phyloP scores from a whole-genome alignment of 2,888 invertebrate species.

The Agrotis segetum region DNA sequence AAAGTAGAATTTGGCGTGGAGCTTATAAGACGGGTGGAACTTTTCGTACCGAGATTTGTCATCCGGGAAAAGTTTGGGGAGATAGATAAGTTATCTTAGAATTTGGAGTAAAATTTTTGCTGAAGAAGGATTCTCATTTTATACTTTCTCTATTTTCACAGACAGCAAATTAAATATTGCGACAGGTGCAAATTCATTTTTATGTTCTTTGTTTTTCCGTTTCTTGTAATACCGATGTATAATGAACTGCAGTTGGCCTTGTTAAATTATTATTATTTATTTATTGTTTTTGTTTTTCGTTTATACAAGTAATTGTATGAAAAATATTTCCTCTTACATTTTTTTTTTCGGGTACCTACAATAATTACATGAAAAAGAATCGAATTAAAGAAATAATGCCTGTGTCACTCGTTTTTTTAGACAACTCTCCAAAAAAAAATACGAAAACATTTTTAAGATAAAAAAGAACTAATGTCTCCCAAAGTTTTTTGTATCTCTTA shows the following conservation, averaged over 20 bases:
- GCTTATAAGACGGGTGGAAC: not conserved
- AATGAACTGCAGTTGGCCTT: not conserved
- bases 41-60: not conserved
- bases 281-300: too few species aligned
- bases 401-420: too few species aligned
- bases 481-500: too few species aligned
- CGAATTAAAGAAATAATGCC: too few species aligned
- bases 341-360: too few species aligned
- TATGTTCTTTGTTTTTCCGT: not conserved
- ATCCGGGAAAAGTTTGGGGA: not conserved
- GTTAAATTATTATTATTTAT: too few species aligned
- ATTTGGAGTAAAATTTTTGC: not conserved
- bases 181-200: not conserved
- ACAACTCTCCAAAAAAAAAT: too few species aligned
- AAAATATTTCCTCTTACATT: too few species aligned
- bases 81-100: slow-evolving; percentile 1
- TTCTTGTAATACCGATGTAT: not conserved
- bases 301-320: too few species aligned
- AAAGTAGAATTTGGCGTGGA: slow-evolving; percentile 5
- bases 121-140: not conserved
- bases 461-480: too few species aligned
- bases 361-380: too few species aligned
- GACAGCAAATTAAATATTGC: not conserved
- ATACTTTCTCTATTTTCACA: not conserved
- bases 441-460: too few species aligned